Percentiles rank a stretch among this genome's conserved stretches.
These are phyloP conservation scores for Formica aserva DNA, from an alignment of 2,888 invertebrate species.

Conservation along the genomic window DNA sequence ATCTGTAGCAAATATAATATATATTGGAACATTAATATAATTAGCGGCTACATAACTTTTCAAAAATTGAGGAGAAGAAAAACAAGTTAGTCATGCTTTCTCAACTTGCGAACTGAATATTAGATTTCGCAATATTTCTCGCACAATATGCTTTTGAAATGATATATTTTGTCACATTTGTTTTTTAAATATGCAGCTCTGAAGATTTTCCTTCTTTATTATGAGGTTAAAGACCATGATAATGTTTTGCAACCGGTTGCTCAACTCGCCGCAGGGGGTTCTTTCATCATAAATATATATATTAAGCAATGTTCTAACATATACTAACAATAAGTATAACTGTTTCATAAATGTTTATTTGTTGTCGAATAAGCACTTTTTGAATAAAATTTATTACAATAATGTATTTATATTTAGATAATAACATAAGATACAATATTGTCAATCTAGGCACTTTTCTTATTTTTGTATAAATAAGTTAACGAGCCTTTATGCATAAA, in stretches of 20 bases:
- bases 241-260: slow-evolving; percentile 58
- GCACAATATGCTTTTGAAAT: slow-evolving; percentile 1
- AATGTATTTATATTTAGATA: background rate
- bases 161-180: slow-evolving; percentile 40
- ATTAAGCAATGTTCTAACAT: slow-evolving; percentile 46
- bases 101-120: slow-evolving; percentile 24
- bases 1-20: too few relatives aligned
- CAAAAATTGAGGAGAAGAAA: background rate
- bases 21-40: background rate
- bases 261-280: slow-evolving; percentile 65
- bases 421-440: background rate
- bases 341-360: background rate
- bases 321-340: background rate
- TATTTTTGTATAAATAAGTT: background rate
- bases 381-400: background rate
- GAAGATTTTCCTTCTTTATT: slow-evolving; percentile 55
- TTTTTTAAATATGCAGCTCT: slow-evolving; percentile 39
- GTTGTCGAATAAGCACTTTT: background rate
- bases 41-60: background rate
- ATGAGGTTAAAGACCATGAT: slow-evolving; percentile 77
- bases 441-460: background rate
- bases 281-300: slow-evolving; percentile 51
- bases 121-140: slow-evolving; percentile 8
- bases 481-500: background rate
- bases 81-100: background rate